Evolutionary conservation across 2,888 invertebrate genomes (phyloP), one percentile per base, ranked within the genome.

Genomic region (Epinotia ramella): DNA sequence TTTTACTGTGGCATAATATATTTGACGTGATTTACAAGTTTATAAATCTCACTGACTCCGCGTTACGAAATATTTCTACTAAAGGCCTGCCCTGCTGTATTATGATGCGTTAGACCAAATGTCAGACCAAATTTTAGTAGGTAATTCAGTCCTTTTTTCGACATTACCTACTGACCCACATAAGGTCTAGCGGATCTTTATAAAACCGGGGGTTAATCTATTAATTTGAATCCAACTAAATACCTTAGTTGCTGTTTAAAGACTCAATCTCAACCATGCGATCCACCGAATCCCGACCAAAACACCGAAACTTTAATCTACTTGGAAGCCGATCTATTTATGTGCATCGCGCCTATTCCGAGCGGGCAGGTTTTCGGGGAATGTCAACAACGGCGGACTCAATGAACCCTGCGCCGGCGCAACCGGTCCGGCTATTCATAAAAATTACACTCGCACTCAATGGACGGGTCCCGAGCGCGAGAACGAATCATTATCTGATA

Each of bases 351-450:
- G 87, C 84, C 91, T 93, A 93, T 93, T 92, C 91, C 90, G 89
- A 88, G 92, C 92, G 86, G 87, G 92, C 94, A 92, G 93, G 94
- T 94, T 94, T 94, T 94, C 91, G 93, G 93, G 92, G 93, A 94
- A 93, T 93, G 94, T 94, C 94, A 94, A 94, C 94, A 94, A 92
- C 85, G 91, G 88, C 87, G 90, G 92, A 93, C 92, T 92, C 93
- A 93, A 90, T 94, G 93, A 94, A 94, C 93, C 89, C 93, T 84
- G 86, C 90, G 86, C 84, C 90, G 89, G 87, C 88, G 89, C 87
- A 89, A 91, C 90, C 92, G 93, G 92, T 91, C 91, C 82, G 82
- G 84, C 84, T 93, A 94, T 94, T 93, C 93, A 94, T 93, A 93
- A 91, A 92, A 92, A 90, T 91, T 84, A 90, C 89, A 89, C 91